A percentile compares a stretch with the other conserved stretches of the same genome.
phyloP scores from a whole-genome alignment of 1,140 invertebrate genomes.

The Drosophila leontia region DNA sequence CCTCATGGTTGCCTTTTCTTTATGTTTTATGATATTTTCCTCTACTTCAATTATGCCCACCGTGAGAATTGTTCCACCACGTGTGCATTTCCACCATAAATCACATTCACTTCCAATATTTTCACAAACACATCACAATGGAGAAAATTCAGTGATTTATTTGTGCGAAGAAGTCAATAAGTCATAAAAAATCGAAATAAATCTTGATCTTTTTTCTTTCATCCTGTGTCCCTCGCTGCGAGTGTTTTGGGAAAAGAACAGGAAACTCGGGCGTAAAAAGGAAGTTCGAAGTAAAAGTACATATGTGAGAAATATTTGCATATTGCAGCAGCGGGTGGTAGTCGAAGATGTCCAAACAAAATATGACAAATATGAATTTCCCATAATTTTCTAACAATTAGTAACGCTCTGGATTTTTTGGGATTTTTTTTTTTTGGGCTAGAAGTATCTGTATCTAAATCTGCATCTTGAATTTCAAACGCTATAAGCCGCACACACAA shows the following conservation, averaged over 20 bases:
- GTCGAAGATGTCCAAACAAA: slow-evolving; percentile 69
- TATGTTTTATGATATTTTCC: slow-evolving; percentile 11
- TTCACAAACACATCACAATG: slow-evolving; percentile 79
- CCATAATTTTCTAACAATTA: slow-evolving; percentile 54
- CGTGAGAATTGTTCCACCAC: slow-evolving; percentile 49
- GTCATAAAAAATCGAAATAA: slow-evolving; percentile 78
- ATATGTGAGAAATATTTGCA: slow-evolving; percentile 78
- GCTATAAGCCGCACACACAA: slow-evolving; percentile 34
- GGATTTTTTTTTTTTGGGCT: slow-evolving; percentile 9
- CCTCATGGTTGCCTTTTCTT: neutral
- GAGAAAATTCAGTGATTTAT: slow-evolving; percentile 77
- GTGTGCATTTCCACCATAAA: slow-evolving; percentile 56
- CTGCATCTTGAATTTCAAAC: slow-evolving; percentile 63
- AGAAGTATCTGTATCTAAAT: slow-evolving; percentile 13
- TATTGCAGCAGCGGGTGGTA: slow-evolving; percentile 54
- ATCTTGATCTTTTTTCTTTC: slow-evolving; percentile 47
- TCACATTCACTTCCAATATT: slow-evolving; percentile 77
- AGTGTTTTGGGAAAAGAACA: slow-evolving; percentile 17
- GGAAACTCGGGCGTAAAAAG: slow-evolving; percentile 32
- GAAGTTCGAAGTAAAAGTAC: slow-evolving; percentile 37
- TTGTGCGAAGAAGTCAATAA: slow-evolving; percentile 78
- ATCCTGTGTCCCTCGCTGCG: slow-evolving; percentile 19
- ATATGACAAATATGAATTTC: slow-evolving; percentile 68
- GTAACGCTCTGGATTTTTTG: slow-evolving; percentile 54
- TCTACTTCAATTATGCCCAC: slow-evolving; percentile 38